phyloP scores from a whole-genome alignment of 2,797 vertebrate species.

The Liasis olivaceus region DNA sequence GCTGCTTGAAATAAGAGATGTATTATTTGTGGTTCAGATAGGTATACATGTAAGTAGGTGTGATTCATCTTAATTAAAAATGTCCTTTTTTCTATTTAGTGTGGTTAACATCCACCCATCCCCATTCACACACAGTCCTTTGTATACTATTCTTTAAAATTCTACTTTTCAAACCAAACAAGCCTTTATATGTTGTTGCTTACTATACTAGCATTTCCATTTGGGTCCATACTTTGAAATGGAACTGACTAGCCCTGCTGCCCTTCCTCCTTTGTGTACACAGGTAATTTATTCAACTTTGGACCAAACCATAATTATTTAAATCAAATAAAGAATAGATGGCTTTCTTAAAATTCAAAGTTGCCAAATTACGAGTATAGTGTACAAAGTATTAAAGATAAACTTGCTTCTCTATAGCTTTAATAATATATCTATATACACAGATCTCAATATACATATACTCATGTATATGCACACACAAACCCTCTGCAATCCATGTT shows the following conservation, averaged over 20 bases:
- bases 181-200: background rate
- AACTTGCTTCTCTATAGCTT: background rate
- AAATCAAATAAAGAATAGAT: constrained; percentile 31
- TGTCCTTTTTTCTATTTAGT: background rate
- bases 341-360: background rate
- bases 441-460: background rate
- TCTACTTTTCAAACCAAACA: background rate
- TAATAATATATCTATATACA: background rate
- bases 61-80: background rate
- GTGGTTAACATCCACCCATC: background rate
- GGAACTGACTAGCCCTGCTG: constrained; percentile 14
- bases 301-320: background rate
- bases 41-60: background rate
- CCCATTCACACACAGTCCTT: background rate
- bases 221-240: background rate
- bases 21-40: background rate
- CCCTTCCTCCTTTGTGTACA: constrained; percentile 15
- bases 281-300: background rate
- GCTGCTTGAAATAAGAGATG: background rate
- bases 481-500: background rate
- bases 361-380: background rate
- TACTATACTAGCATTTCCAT: constrained; percentile 27
- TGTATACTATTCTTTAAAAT: background rate
- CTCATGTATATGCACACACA: background rate
- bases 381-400: background rate